phyloP scores from a whole-genome alignment of 2,888 invertebrate genomes.

The Cephus spinipes region DNA sequence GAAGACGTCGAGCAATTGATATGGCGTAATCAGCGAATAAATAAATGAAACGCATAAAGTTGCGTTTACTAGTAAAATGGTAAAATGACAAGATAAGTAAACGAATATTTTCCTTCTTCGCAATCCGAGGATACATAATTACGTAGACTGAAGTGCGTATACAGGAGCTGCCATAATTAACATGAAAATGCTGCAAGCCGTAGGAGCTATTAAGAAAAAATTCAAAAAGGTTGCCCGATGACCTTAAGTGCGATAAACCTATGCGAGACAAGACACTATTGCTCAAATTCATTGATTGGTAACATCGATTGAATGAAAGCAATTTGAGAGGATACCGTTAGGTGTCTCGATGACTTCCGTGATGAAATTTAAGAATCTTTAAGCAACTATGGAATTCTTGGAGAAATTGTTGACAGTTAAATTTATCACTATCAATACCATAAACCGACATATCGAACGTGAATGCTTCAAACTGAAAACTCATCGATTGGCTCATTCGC shows the following conservation, averaged over 20 bases:
- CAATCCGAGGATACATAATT: not conserved
- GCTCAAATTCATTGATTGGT: not conserved
- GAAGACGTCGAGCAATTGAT: not conserved
- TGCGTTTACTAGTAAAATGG: not conserved
- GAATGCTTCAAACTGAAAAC: not conserved
- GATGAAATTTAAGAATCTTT: not conserved
- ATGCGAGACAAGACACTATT: conserved; percentile 22
- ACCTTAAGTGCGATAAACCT: conserved; percentile 37
- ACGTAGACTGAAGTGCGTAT: no score
- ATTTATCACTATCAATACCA: not conserved
- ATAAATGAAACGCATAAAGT: not conserved
- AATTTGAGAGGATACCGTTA: not conserved
- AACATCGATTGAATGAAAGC: not conserved
- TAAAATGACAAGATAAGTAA: not conserved
- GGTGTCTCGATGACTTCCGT: not conserved
- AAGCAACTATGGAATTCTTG: not conserved
- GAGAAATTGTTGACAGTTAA: not conserved
- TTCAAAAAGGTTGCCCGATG: conserved; percentile 36
- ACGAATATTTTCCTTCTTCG: not conserved
- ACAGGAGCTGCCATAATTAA: no score
- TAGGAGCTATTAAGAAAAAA: conserved; percentile 17
- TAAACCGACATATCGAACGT: not conserved
- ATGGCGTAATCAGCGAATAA: not conserved
- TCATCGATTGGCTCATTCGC: conserved; percentile 1
- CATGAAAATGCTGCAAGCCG: no score